These are phyloP conservation scores for Cydia pomonella DNA, from an alignment of 1,140 invertebrate genomes.

Conservation along the genomic window DNA sequence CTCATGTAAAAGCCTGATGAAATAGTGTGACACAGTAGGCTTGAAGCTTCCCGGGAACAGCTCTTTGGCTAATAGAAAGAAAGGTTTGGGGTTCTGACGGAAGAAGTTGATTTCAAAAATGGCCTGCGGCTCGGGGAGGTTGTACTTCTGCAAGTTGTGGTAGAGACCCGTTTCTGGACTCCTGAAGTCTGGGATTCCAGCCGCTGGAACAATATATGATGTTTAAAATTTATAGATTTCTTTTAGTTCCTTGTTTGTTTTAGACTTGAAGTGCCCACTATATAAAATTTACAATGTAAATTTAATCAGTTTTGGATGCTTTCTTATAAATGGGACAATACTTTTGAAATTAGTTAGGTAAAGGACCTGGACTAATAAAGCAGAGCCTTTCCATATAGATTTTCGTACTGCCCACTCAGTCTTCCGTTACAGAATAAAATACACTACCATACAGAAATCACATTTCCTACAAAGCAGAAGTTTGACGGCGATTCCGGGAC, in stretches of 20 bases:
- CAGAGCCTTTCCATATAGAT: too few relatives aligned
- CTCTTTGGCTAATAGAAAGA: conserved; percentile 92
- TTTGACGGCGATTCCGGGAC: too few relatives aligned
- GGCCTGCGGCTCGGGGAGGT: conserved; percentile 95
- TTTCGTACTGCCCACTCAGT: too few relatives aligned
- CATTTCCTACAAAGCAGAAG: too few relatives aligned
- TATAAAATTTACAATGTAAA: too few relatives aligned
- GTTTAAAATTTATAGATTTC: conserved; percentile 28
- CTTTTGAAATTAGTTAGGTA: too few relatives aligned
- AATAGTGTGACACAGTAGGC: conserved; percentile 92
- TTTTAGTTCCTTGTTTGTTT: not conserved
- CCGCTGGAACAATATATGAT: conserved; percentile 83
- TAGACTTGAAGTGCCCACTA: too few relatives aligned
- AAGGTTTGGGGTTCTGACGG: conserved; percentile 90
- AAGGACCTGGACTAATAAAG: too few relatives aligned
- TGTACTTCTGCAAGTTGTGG: conserved; percentile 94
- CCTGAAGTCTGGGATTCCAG: conserved; percentile 97
- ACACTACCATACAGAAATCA: too few relatives aligned
- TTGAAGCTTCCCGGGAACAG: conserved; percentile 91
- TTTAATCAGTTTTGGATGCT: too few relatives aligned
- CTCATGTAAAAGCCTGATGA: conserved; percentile 89
- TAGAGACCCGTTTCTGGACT: conserved; percentile 96
- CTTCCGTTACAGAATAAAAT: too few relatives aligned
- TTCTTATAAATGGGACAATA: too few relatives aligned
- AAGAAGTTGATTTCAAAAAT: conserved; percentile 96